Conservation (phyloP, 2,113 vertebrate genomes). For the Vulpes ferrilata region DNA sequence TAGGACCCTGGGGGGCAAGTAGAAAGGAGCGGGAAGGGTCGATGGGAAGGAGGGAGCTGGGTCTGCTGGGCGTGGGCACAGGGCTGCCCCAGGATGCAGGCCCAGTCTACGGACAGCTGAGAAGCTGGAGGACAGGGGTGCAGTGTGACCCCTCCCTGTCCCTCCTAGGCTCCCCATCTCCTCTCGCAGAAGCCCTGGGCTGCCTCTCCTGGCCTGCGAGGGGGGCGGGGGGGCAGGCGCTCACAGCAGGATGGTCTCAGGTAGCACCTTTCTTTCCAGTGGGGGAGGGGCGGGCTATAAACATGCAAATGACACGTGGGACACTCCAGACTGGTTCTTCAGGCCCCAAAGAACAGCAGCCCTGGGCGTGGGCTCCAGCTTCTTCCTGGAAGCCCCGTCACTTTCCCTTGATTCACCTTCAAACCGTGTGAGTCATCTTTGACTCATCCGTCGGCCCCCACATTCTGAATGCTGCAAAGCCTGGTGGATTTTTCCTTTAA, state of each 20-base stretch:
- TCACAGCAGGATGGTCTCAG: background rate
- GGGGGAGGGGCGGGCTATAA: background rate
- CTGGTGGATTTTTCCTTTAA: background rate
- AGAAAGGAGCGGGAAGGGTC: background rate
- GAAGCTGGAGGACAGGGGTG: background rate
- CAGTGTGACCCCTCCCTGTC: background rate
- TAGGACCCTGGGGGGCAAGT: background rate
- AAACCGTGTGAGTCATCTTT: slow-evolving; percentile 10
- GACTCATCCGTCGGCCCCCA: background rate
- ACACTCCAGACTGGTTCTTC: background rate
- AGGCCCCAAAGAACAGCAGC: background rate
- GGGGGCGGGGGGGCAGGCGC: no score
- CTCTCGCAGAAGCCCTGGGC: background rate
- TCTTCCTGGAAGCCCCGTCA: background rate
- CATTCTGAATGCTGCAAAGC: background rate
- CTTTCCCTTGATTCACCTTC: slow-evolving; percentile 13
- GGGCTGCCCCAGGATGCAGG: background rate
- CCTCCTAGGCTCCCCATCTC: background rate
- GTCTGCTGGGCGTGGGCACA: rapidly evolving
- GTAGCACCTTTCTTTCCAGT: rapidly evolving
- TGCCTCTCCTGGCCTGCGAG: no score
- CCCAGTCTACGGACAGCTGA: background rate
- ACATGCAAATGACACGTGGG: background rate
- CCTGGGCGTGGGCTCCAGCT: background rate
- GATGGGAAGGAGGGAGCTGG: background rate